Base-by-base conservation (phyloP, 2,888 invertebrate species). In the Epinotia ramella region DNA sequence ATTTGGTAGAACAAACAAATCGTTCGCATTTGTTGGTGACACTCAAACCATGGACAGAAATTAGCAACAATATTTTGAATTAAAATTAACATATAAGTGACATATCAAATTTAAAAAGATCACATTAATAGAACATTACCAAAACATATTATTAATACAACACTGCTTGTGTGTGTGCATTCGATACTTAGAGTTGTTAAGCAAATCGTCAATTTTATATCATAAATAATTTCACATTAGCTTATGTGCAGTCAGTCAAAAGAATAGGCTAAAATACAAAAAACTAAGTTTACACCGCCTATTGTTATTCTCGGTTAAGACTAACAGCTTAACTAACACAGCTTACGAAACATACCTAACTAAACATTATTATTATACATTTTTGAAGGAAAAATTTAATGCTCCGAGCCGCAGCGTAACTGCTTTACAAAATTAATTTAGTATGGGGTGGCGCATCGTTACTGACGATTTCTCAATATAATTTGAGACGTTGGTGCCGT, bases 81-180 rank as follows among this genome's bases (percentile, higher is more conserved):
- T 1, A 16, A 18, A 18, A 7, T 18, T 2, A 56, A 56, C 20
- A 20, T 11, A 57, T 1, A 56, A 56, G n/a, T 11, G 56, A 24
- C 65, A 16, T 49, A 65, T 65, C 49, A 65, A 49, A 28, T 40
- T 28, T 44, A 4, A 44, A 9, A 44, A 20, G 18, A 63, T 33
- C n/a, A 18, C 40, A 16, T 2, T 7, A 7, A 18, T 1, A n/a
- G n/a, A 11, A 18, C 1, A 40, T 62, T 3, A 28, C 2, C 28
- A 56, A 9, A 33, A 40, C 24, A 20, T 7, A 24, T 9, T n/a
- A 44, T 9, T 59, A 24, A 24, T 5, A 44, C 6, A 66, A 44
- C 49, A 13, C 28, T 40, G 20, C 33, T 73, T 68, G 56, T 63
- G 56, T 68, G 73, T 56, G 67, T 73, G 67, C 67, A 68, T 73